phyloP scores from a whole-genome alignment of 2,888 invertebrate species.

The Kuschelorhynchus macadamiae region DNA sequence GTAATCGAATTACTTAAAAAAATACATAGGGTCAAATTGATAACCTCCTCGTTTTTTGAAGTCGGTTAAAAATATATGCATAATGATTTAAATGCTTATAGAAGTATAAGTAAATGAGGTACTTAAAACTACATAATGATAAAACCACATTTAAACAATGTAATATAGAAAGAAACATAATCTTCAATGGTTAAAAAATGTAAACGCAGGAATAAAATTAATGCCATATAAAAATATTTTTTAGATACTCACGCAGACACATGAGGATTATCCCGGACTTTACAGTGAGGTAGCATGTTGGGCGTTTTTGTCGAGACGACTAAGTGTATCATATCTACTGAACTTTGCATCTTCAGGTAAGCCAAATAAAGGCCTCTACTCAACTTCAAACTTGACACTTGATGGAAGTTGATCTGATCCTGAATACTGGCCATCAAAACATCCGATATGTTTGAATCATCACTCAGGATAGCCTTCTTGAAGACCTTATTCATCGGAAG shows the following conservation, averaged over 20 bases:
- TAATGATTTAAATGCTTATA: no score
- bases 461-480: conserved; percentile 82
- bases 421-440: conserved; percentile 89
- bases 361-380: conserved; percentile 93
- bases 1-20: no score
- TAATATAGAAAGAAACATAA: no score
- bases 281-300: conserved; percentile 94
- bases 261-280: conserved; percentile 94
- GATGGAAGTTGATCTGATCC: conserved; percentile 81
- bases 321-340: conserved; percentile 94
- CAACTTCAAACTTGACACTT: conserved; percentile 87
- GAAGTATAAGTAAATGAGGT: no score
- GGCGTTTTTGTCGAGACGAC: conserved; percentile 94
- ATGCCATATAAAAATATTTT: no score
- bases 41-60: no score
- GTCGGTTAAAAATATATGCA: no score
- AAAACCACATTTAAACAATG: no score
- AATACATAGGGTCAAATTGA: no score
- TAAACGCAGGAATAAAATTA: no score
- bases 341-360: conserved; percentile 96
- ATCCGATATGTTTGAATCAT: conserved; percentile 84
- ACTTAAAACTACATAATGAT: no score
- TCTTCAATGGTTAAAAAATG: no score
- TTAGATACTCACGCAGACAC: conserved; percentile 88
- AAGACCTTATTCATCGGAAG: conserved; percentile 82